These are phyloP conservation scores for Drosophila bocki DNA, from an alignment of 1,140 invertebrate genomes.

Conservation along the genomic window DNA sequence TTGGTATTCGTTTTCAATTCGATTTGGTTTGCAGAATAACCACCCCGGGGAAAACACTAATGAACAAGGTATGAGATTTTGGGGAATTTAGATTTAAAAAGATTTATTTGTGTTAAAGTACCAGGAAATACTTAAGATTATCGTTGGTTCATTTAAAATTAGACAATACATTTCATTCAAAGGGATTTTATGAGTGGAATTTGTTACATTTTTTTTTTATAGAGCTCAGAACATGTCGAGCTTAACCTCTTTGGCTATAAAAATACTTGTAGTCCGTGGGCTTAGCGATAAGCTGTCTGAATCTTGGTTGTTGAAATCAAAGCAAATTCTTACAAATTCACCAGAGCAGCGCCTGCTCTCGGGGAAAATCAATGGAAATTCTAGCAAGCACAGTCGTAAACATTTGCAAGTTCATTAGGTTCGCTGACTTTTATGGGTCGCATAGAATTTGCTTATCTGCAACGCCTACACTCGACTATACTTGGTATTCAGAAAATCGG, in stretches of 20 bases:
- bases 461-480: constrained; percentile 16
- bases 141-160: not conserved
- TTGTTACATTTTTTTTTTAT: constrained; percentile 4
- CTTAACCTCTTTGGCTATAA: constrained; percentile 8
- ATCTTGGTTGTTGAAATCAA: constrained; percentile 21
- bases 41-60: not conserved
- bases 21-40: constrained; percentile 17
- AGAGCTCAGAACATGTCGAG: not conserved
- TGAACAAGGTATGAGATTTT: constrained; percentile 4
- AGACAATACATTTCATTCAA: constrained; percentile 3
- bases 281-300: constrained; percentile 11
- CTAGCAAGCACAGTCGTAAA: constrained; percentile 14
- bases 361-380: constrained; percentile 34
- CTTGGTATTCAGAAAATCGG: not conserved
- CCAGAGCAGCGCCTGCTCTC: not conserved
- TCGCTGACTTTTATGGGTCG: constrained; percentile 30
- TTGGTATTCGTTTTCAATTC: constrained; percentile 16
- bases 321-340: not conserved
- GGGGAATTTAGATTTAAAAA: not conserved
- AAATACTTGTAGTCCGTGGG: constrained; percentile 2
- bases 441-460: not conserved
- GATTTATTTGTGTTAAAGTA: not conserved
- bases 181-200: not conserved
- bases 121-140: not conserved
- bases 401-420: constrained; percentile 37